Conservation (phyloP, 2,888 invertebrate species). For the Spodoptera picta region DNA sequence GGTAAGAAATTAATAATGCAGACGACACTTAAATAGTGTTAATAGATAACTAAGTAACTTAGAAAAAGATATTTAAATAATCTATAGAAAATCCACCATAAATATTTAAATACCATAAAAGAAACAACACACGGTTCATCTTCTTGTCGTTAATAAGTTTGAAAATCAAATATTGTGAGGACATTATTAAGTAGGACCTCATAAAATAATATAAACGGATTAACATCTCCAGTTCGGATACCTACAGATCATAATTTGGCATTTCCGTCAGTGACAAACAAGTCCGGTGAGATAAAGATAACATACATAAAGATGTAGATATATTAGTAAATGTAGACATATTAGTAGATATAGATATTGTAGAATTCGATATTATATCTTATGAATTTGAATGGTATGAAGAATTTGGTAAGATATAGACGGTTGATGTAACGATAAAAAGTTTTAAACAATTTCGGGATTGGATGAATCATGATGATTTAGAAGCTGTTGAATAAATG, state of each 20-base stretch:
- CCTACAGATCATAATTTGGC: constrained; percentile 14
- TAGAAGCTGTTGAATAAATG: not conserved
- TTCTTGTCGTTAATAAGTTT: not conserved
- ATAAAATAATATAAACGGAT: constrained; percentile 1
- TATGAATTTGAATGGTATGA: constrained; percentile 30
- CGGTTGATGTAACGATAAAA: not conserved
- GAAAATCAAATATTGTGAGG: not conserved
- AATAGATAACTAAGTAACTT: too few species aligned
- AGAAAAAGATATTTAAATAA: too few species aligned
- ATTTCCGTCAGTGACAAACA: constrained; percentile 37
- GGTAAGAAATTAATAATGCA: too few species aligned
- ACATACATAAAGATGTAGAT: constrained; percentile 10
- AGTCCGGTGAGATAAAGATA: constrained; percentile 14
- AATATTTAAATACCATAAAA: too few species aligned
- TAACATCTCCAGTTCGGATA: constrained; percentile 8
- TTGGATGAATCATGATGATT: not conserved
- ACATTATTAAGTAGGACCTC: too few species aligned
- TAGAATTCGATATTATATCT: constrained; percentile 23
- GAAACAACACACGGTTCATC: too few species aligned
- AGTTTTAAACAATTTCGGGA: not conserved
- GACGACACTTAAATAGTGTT: too few species aligned
- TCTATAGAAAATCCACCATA: too few species aligned
- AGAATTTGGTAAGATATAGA: not conserved
- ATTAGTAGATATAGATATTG: not conserved
- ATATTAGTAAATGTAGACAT: not conserved